A percentile compares a stretch with the other conserved stretches of the same genome.
These are phyloP conservation scores for Pavo muticus DNA, from an alignment of 2,113 vertebrate species.

Conservation along the genomic window DNA sequence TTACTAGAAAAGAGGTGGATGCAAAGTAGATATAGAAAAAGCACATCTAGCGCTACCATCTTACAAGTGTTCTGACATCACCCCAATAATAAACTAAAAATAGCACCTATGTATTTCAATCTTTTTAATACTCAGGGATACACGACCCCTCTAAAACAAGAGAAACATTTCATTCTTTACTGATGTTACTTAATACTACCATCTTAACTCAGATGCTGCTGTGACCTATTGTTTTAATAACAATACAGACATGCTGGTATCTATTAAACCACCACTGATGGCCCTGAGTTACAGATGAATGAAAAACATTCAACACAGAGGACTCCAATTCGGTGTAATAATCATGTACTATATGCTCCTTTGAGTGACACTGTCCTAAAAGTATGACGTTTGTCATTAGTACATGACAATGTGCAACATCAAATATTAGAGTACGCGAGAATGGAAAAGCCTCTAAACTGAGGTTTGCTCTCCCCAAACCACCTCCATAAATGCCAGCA, in stretches of 20 bases:
- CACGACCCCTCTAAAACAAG: neutral
- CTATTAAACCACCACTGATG: neutral
- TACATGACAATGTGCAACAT: neutral
- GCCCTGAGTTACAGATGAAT: neutral
- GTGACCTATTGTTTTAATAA: neutral
- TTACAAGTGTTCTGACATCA: neutral
- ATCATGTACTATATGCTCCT: neutral
- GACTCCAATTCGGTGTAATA: neutral
- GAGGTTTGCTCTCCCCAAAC: neutral
- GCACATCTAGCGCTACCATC: neutral
- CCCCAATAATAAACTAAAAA: neutral
- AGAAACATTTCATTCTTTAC: neutral
- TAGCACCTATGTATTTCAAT: neutral
- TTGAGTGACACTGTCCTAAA: neutral
- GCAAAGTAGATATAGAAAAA: neutral
- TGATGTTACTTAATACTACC: neutral
- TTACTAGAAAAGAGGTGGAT: neutral
- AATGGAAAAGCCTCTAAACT: neutral
- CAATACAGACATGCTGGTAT: accelerated
- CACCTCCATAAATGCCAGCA: neutral
- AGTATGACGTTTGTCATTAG: neutral
- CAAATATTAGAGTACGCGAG: accelerated
- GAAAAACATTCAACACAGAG: neutral
- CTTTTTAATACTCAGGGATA: neutral
- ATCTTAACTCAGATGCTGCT: neutral